Evolutionary conservation across 2,797 vertebrate species (phyloP).

Genomic region (Lophius americanus): DNA sequence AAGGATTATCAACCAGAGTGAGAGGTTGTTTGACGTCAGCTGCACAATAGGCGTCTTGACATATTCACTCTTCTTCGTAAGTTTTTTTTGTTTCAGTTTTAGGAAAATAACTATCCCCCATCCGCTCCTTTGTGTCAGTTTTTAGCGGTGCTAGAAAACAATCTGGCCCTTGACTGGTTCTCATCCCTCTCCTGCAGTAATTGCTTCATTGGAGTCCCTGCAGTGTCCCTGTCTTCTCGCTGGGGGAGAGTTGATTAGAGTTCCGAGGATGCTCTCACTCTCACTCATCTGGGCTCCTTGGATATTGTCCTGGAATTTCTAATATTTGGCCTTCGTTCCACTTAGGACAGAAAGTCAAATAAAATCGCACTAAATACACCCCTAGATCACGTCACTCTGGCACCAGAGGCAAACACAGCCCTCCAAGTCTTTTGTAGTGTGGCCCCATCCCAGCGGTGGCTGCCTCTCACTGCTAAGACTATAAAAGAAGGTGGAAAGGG

Average conservation of each 20-base stretch:
- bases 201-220: conserved; percentile 72
- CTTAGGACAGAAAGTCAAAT: conserved; percentile 64
- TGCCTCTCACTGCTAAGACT: conserved; percentile 22
- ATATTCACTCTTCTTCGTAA: too few relatives aligned
- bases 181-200: conserved; percentile 59
- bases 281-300: conserved; percentile 59
- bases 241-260: conserved; percentile 75
- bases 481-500: conserved; percentile 19
- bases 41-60: too few relatives aligned
- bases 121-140: conserved; percentile 39
- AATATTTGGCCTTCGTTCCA: conserved; percentile 68
- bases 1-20: too few relatives aligned
- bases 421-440: conserved; percentile 37
- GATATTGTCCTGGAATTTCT: conserved; percentile 75
- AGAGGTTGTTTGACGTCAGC: too few relatives aligned
- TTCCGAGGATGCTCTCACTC: conserved; percentile 56
- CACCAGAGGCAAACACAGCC: conserved; percentile 19
- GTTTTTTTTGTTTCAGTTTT: conserved; percentile 25
- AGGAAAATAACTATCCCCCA: conserved; percentile 42
- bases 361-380: conserved; percentile 64
- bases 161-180: conserved; percentile 13
- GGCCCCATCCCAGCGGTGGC: conserved; percentile 25
- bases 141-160: conserved; percentile 16
- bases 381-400: conserved; percentile 38
- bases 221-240: conserved; percentile 60